Conservation (phyloP, 2,113 vertebrate genomes). For the Leptodactylus fuscus region DNA sequence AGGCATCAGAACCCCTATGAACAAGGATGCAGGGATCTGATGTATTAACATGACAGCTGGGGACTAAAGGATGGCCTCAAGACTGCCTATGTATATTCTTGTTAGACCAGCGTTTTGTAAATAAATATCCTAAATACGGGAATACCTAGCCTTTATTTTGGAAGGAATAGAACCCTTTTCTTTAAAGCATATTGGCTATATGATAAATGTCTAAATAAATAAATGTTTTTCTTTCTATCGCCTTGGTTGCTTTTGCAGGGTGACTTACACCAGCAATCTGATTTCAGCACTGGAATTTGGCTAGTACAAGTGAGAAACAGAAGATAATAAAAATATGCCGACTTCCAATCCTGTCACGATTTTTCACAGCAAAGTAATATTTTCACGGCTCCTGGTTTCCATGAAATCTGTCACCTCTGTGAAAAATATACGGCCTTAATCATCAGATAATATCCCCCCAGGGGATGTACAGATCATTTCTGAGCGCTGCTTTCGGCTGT, state of each 20-base stretch:
- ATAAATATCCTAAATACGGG: too few relatives aligned
- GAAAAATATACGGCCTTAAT: constrained; percentile 53
- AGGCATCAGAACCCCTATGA: too few relatives aligned
- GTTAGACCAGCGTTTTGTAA: too few relatives aligned
- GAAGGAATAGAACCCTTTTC: too few relatives aligned
- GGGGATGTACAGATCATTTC: constrained; percentile 36
- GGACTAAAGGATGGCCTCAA: too few relatives aligned
- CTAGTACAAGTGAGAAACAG: constrained; percentile 17
- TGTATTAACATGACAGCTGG: too few relatives aligned
- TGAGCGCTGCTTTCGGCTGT: constrained; percentile 7
- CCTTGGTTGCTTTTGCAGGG: neutral
- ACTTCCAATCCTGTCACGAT: constrained; percentile 36
- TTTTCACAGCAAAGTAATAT: constrained; percentile 52
- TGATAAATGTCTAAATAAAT: too few relatives aligned
- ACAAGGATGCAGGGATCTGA: too few relatives aligned
- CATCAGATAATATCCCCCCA: constrained; percentile 48
- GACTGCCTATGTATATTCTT: too few relatives aligned
- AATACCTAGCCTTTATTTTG: too few relatives aligned
- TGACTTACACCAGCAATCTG: neutral
- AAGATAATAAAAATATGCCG: constrained; percentile 30
- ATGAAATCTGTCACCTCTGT: constrained; percentile 54
- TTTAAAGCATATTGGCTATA: too few relatives aligned
- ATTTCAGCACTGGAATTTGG: neutral
- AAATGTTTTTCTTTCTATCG: too few relatives aligned
- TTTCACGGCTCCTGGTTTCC: constrained; percentile 48